Evolutionary conservation across 2,113 vertebrate genomes (phyloP).

Genomic region (Genyomyrus donnyi): DNA sequence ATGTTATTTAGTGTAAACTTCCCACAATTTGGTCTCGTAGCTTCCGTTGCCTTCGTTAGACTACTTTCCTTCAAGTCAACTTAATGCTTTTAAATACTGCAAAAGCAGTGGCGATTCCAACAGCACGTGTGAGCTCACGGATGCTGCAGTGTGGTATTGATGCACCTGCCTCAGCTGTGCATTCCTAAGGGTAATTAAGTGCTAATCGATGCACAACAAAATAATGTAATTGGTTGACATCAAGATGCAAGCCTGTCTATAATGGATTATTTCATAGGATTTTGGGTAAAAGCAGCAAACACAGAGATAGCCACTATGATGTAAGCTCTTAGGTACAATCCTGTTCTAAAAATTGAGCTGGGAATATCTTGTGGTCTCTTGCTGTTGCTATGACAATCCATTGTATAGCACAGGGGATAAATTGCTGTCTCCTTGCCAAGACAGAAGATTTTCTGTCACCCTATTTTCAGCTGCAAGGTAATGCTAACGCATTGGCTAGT

Average conservation of each 20-base stretch:
- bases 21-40: neutral
- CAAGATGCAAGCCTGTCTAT: neutral
- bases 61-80: neutral
- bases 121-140: neutral
- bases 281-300: neutral
- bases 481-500: conserved; percentile 5
- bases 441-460: conserved; percentile 22
- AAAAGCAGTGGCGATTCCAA: neutral
- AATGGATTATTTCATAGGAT: neutral
- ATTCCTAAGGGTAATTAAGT: neutral
- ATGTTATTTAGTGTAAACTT: neutral
- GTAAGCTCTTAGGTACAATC: neutral
- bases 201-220: neutral
- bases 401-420: conserved; percentile 32
- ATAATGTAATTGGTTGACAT: neutral
- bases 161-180: neutral
- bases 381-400: conserved; percentile 42
- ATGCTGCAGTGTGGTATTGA: neutral
- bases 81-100: neutral
- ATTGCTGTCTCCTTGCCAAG: conserved; percentile 29
- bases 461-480: conserved; percentile 16
- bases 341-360: conserved; percentile 10
- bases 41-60: neutral
- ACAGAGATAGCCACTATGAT: neutral
- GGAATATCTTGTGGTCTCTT: conserved; percentile 1